Evolutionary conservation across 2,888 invertebrate genomes (phyloP), one percentile per base, ranked within the genome.

Genomic region (Gonocerus acuteangulatus): DNA sequence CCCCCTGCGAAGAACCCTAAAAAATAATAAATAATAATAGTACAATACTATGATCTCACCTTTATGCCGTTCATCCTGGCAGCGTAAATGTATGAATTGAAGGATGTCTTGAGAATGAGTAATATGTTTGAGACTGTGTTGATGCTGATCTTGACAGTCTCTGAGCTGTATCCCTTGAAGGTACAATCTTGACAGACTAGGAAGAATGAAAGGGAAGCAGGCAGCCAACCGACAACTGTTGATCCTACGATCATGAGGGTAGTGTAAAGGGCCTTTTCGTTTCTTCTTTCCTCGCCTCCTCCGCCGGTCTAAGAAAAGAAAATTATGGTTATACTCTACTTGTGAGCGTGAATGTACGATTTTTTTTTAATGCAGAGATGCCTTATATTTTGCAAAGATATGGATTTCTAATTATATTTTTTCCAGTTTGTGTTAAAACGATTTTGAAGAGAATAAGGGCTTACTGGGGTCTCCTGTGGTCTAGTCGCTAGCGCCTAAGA

Each of bases 21-120:
- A n/a, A n/a, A n/a, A n/a, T n/a, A n/a, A n/a, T n/a, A n/a, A n/a
- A n/a, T n/a, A n/a, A n/a, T n/a, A n/a, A n/a, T n/a, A n/a, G n/a
- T n/a, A n/a, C n/a, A n/a, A n/a, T n/a, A n/a, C n/a, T n/a, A n/a
- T n/a, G n/a, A 27, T 6, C 27, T 27, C 71, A 79, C 79, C 75
- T 79, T 78, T 59, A 85, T 82, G 69, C 85, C 84, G 60, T 80
- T 77, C 79, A 85, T 82, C 58, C 84, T 73, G 4, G 80, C 79
- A 7, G 82, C 82, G 70, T 85, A 85, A 57, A 85, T 83, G 65
- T 84, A 80, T 0, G 83, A 82, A 72, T 84, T 83, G 39, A 79
- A 76, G 57, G 83, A 72, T 27, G 82, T 80, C 70, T 84, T 84
- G 65, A 82, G 72, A 49, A 84, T 80, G 45, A 84, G 75, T 56